Evolutionary conservation across 2,113 vertebrate species (phyloP).

Genomic region (Gadus chalcogrammus): DNA sequence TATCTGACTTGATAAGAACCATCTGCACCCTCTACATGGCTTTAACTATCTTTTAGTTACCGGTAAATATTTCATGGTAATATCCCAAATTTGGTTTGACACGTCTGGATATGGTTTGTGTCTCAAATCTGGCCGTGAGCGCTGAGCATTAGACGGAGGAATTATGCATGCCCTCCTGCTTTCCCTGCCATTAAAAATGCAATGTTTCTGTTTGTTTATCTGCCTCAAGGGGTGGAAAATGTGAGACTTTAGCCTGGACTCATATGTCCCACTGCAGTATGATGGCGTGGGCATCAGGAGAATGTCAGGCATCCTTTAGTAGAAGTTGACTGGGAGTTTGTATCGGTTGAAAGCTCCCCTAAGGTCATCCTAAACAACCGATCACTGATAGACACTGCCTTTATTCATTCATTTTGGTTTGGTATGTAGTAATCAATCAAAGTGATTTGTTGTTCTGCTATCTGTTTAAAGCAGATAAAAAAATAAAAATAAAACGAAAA

Average conservation of each 20-base stretch:
- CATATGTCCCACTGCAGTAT: constrained; percentile 38
- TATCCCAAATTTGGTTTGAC: constrained; percentile 27
- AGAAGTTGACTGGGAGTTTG: no score
- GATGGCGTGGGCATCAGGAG: constrained; percentile 28
- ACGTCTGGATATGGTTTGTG: constrained; percentile 28
- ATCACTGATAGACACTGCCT: no score
- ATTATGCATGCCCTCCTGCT: constrained; percentile 48
- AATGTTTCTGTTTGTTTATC: constrained; percentile 54
- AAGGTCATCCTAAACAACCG: no score
- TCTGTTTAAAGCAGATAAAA: no score
- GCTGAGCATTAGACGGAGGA: constrained; percentile 22
- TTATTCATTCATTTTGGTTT: no score
- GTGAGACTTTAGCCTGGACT: constrained; percentile 34
- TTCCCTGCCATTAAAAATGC: constrained; percentile 48
- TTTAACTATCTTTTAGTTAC: constrained; percentile 10
- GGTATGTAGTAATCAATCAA: no score
- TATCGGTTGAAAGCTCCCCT: no score
- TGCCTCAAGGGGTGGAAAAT: constrained; percentile 39
- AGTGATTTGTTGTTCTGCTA: no score
- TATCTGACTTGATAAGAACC: constrained; percentile 8
- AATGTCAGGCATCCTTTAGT: no score
- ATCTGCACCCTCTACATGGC: constrained; percentile 23
- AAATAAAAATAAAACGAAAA: no score
- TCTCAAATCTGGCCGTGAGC: constrained; percentile 28
- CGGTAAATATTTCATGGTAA: constrained; percentile 6